These are phyloP conservation scores for Microcebus ravelobensis DNA, from an alignment of 2,113 vertebrate species.

Conservation along the genomic window DNA sequence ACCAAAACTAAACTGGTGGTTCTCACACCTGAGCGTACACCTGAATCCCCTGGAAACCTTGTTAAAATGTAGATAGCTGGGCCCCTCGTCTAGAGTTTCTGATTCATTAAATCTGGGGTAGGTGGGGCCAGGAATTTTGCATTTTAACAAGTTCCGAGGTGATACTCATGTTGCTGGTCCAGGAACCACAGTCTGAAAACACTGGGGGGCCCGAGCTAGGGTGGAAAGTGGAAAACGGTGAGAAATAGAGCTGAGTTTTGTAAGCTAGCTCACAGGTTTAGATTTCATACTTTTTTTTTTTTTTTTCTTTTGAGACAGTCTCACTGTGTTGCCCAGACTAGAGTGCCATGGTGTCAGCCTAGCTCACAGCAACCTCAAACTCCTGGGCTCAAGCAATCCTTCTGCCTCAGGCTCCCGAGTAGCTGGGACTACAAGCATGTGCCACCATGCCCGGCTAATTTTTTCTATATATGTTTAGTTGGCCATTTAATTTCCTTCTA, in stretches of 20 bases:
- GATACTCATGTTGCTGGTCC: background rate
- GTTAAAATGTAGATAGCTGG: background rate
- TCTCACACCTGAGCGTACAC: background rate
- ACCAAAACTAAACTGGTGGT: background rate
- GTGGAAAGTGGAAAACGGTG: background rate
- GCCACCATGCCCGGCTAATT: too few relatives aligned
- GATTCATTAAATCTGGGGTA: background rate
- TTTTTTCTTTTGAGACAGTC: too few relatives aligned
- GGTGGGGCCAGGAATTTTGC: background rate
- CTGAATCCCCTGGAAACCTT: background rate
- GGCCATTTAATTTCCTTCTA: too few relatives aligned
- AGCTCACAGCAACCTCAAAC: too few relatives aligned
- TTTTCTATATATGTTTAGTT: too few relatives aligned
- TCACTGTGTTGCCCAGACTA: too few relatives aligned
- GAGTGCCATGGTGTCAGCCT: too few relatives aligned
- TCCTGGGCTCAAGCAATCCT: too few relatives aligned
- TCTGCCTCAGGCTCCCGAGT: too few relatives aligned
- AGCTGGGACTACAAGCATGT: too few relatives aligned
- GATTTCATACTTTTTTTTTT: background rate
- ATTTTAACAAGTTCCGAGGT: background rate
- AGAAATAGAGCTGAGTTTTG: background rate
- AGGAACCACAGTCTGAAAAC: background rate
- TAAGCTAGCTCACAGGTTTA: background rate
- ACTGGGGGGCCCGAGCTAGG: background rate
- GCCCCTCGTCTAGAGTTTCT: background rate